Evolutionary conservation across 2,113 vertebrate genomes (phyloP).

Genomic region (Okapia johnstoni): DNA sequence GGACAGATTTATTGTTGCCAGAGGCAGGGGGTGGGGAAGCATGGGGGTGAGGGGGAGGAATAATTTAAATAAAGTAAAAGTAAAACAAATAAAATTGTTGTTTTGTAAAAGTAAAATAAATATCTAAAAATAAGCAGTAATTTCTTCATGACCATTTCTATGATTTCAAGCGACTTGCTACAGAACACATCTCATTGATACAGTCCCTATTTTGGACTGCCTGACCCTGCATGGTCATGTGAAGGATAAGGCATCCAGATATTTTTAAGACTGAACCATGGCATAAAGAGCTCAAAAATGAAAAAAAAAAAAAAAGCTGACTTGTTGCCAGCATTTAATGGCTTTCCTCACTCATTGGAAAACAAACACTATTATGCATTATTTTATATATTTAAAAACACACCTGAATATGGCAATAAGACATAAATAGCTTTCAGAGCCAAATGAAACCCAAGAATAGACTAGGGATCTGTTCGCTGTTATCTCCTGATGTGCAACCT

Average conservation of each 20-base stretch:
- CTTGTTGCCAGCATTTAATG: not conserved
- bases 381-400: conserved; percentile 34
- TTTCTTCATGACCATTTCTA: conserved; percentile 21
- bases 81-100: not conserved
- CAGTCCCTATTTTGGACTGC: not conserved
- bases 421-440: conserved; percentile 9
- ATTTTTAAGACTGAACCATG: not conserved
- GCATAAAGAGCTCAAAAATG: not conserved
- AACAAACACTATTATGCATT: not conserved
- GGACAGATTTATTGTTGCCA: not conserved
- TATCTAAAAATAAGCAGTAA: not conserved
- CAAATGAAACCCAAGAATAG: conserved; percentile 5
- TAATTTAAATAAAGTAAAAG: not conserved
- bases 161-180: conserved; percentile 10
- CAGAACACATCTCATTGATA: not conserved
- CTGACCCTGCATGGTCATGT: not conserved
- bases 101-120: not conserved
- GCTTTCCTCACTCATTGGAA: not conserved
- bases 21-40: not conserved
- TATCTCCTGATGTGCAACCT: not conserved
- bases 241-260: not conserved
- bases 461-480: not conserved
- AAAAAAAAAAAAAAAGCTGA: not conserved
- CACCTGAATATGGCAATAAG: not conserved
- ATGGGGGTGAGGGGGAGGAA: rapidly evolving